These are phyloP conservation scores for Theristicus caerulescens DNA, from an alignment of 2,113 vertebrate genomes.

Conservation along the genomic window DNA sequence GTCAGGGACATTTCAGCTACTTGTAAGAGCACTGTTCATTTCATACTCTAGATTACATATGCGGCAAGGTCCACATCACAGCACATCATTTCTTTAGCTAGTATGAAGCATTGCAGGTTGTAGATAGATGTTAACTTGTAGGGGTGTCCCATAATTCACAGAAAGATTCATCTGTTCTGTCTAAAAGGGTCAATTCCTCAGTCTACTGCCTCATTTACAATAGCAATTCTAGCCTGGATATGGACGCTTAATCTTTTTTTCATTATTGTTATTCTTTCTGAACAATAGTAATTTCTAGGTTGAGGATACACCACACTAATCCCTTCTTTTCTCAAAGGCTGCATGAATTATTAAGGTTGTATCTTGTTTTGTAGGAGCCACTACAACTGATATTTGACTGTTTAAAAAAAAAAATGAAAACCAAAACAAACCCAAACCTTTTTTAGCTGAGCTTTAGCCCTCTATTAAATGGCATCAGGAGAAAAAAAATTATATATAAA, in stretches of 20 bases:
- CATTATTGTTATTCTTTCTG: constrained; percentile 48
- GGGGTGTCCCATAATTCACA: neutral
- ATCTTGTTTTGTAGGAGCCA: neutral
- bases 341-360: constrained; percentile 7
- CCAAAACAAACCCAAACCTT: neutral
- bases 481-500: neutral
- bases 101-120: neutral
- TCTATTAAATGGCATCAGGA: neutral
- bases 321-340: constrained; percentile 7
- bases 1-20: neutral
- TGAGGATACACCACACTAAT: constrained; percentile 12
- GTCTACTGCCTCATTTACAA: constrained; percentile 20
- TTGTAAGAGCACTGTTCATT: neutral
- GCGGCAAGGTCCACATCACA: neutral
- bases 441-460: neutral
- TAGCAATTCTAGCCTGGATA: neutral
- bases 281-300: constrained; percentile 32
- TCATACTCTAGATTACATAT: neutral
- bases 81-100: neutral
- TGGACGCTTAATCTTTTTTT: constrained; percentile 44
- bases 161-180: constrained; percentile 1
- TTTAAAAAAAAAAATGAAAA: neutral
- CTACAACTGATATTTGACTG: neutral
- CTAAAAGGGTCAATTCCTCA: constrained; percentile 9
- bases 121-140: constrained; percentile 8